Percentiles rank a stretch among this genome's conserved stretches.
These are phyloP conservation scores for Mactra quadrangularis DNA, from an alignment of 1,140 invertebrate species.

Conservation along the genomic window DNA sequence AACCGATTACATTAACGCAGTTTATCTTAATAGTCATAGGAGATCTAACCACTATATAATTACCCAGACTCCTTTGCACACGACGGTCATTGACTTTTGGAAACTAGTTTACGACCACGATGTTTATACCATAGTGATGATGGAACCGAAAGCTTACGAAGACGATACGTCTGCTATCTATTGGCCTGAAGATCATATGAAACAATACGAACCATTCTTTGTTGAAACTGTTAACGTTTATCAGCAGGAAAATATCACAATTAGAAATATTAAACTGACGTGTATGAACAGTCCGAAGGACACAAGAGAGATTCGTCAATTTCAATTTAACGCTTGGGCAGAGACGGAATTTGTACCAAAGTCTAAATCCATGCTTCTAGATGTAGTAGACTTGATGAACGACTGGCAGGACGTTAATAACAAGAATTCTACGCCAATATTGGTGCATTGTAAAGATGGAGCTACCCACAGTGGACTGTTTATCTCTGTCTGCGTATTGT, in stretches of 20 bases:
- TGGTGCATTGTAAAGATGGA: conserved; percentile 82
- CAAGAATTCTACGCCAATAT: conserved; percentile 69
- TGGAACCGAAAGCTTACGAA: conserved; percentile 76
- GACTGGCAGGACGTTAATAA: conserved; percentile 74
- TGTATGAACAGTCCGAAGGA: conserved; percentile 69
- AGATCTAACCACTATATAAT: conserved; percentile 78
- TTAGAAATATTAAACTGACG: conserved; percentile 72
- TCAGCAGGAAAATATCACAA: conserved; percentile 78
- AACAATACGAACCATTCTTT: conserved; percentile 77
- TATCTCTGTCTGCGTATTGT: conserved; percentile 71
- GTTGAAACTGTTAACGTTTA: conserved; percentile 74
- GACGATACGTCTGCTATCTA: conserved; percentile 80
- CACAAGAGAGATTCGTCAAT: conserved; percentile 73
- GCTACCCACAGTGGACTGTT: conserved; percentile 81
- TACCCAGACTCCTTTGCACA: conserved; percentile 81
- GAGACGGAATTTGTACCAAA: conserved; percentile 75
- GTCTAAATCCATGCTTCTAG: conserved; percentile 77
- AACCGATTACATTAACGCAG: conserved; percentile 83
- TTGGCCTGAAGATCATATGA: conserved; percentile 77
- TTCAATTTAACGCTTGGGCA: conserved; percentile 81
- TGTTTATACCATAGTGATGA: conserved; percentile 79
- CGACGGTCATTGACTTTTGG: conserved; percentile 83
- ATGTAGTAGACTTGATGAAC: conserved; percentile 75
- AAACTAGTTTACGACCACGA: conserved; percentile 81
- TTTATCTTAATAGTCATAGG: conserved; percentile 79